Evolutionary conservation across 2,797 vertebrate species (phyloP), one percentile per base, ranked within the genome.

Genomic region (Paratrypauchen microcephalus): DNA sequence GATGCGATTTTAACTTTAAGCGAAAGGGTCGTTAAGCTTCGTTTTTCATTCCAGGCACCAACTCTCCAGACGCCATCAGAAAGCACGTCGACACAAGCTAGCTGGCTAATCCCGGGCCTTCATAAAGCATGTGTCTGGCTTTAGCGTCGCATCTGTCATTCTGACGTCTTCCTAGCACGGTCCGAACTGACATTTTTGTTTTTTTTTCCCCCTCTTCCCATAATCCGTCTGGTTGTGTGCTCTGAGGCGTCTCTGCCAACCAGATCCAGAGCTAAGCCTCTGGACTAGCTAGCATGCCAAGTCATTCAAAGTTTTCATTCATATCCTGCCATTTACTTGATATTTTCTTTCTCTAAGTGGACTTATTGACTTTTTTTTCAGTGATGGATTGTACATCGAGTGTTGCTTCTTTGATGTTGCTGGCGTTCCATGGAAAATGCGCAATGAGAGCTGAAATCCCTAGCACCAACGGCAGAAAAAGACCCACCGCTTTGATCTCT

Each of bases 401-500:
- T 59, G 73, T 78, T 75, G 32, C 72, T 63, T 6, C 87, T 92
- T 93, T 93, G 89, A 92, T 89, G 90, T 87, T 83, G 78, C 75
- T 66, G 68, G 68, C 71, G 74, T 88, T 82, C 73, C 81, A 26
- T 76, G 77, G 77, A 84, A 88, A 81, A 50, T 26, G n/a, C 16
- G n/a, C 24, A 73, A 78, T 76, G 79, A 74, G 71, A 84, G 87
- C 81, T 88, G 82, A 84, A 91, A 90, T 92, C 85, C 86, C 66
- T 52, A 80, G 71, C 80, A 87, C 83, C 83, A 74, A 79, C 82
- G 86, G 87, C 87, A 78, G 83, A 88, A 88, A 82, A 83, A 81
- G 86, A 78, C 87, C 86, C 72, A 69, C 69, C 74, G 87, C 91
- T 93, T 94, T 93, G 89, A 93, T 93, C 90, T 93, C 78, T 61